phyloP scores from a whole-genome alignment of 2,888 invertebrate species.

The Drosophila fungiperda region DNA sequence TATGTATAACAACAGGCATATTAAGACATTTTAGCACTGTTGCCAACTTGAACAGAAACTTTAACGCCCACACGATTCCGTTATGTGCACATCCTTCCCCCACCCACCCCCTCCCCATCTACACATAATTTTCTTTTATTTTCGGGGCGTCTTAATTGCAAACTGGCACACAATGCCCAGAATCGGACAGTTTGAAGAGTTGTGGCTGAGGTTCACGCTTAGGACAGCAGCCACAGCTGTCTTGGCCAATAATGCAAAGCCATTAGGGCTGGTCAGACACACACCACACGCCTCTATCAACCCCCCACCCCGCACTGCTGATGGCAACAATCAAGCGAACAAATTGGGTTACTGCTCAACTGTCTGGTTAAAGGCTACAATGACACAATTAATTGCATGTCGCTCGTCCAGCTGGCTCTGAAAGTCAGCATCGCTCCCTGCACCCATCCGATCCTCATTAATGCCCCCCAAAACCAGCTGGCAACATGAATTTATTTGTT shows the following conservation, averaged over 20 bases:
- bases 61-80: slow-evolving; percentile 35
- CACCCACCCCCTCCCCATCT: neutral
- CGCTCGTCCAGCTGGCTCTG: slow-evolving; percentile 54
- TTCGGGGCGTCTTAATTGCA: slow-evolving; percentile 72
- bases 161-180: slow-evolving; percentile 68
- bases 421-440: slow-evolving; percentile 8
- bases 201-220: slow-evolving; percentile 16
- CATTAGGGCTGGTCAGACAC: slow-evolving; percentile 73
- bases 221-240: slow-evolving; percentile 46
- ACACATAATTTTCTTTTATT: slow-evolving; percentile 50
- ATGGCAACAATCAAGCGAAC: slow-evolving; percentile 72
- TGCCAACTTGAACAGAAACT: slow-evolving; percentile 42
- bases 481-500: slow-evolving; percentile 67
- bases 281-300: slow-evolving; percentile 8
- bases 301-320: neutral
- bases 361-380: slow-evolving; percentile 80
- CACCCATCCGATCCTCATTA: neutral
- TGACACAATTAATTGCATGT: slow-evolving; percentile 79
- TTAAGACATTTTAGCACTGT: slow-evolving; percentile 61
- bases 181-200: slow-evolving; percentile 30
- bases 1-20: slow-evolving; percentile 72
- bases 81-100: neutral
- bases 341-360: slow-evolving; percentile 81
- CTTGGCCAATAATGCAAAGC: slow-evolving; percentile 47
- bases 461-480: slow-evolving; percentile 6